Evolutionary conservation across 2,797 vertebrate species (phyloP).

Genomic region (Xiphophorus birchmanni): DNA sequence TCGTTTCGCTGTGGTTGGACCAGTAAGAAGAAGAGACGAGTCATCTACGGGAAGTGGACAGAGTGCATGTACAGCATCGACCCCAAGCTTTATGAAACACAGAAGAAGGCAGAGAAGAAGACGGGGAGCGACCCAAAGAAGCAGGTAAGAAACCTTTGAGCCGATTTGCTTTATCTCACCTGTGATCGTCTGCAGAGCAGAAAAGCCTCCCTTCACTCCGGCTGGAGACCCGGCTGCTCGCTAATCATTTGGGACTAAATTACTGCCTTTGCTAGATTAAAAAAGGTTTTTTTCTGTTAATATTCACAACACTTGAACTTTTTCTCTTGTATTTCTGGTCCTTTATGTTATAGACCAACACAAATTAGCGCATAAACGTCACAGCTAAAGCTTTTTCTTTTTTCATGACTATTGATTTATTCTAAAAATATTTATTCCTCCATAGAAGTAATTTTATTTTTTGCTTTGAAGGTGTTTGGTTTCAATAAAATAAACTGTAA

Average conservation of each 20-base stretch:
- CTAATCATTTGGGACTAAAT: background rate
- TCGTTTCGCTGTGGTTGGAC: background rate
- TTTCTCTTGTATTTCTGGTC: background rate
- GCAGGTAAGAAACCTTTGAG: constrained; percentile 71
- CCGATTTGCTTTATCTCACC: background rate
- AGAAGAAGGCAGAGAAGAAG: constrained; percentile 88
- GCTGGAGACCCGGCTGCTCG: background rate
- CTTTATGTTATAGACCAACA: background rate
- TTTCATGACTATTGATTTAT: background rate
- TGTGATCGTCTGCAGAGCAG: constrained; percentile 9
- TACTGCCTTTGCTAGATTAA: background rate
- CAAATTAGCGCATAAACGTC: background rate
- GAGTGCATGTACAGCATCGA: constrained; percentile 95
- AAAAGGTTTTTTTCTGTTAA: no score
- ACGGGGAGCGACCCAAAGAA: constrained; percentile 79
- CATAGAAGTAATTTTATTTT: background rate
- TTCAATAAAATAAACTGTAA: background rate
- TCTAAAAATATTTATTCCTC: background rate
- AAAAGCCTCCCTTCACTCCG: constrained; percentile 23
- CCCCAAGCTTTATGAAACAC: constrained; percentile 83
- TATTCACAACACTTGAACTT: background rate
- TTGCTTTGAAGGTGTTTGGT: background rate
- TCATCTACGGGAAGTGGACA: constrained; percentile 98
- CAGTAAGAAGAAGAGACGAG: constrained; percentile 92
- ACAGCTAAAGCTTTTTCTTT: background rate